Evolutionary conservation across 2,888 invertebrate species (phyloP), one percentile per base, ranked within the genome.

Genomic region (Branchipolynoe longqiensis): DNA sequence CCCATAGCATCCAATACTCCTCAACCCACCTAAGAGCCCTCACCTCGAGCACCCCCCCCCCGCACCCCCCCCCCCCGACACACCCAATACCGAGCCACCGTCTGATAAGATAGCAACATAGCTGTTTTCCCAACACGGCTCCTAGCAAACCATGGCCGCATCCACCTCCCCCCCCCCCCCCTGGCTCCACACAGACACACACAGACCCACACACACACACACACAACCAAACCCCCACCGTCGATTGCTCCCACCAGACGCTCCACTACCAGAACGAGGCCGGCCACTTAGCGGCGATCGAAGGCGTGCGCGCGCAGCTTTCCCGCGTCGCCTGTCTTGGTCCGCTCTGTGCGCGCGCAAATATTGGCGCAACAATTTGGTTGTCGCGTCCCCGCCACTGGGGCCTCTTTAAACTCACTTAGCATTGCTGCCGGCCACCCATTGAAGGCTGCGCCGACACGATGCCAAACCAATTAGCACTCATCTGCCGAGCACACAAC

Each of bases 321-420:
- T n/a, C n/a, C 12, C 73, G 36, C 38, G 38, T n/a, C 12, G 36
- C 38, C 28, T 48, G 41, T 14, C 25, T 1, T 4, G 18, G 18
- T 78, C 48, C 48, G 48, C 48, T 78, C 78, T 78, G 48, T 48
- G 22, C 28, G 48, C 48, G 31, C 31, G 28, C 78, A 78, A 78
- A 78, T 78, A 78, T 78, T 78, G 31, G 78, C 48, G 25, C 18
- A 78, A 48, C 78, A 78, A 78, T 78, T 78, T 78, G 78, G 41
- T 48, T 41, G 31, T 25, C 54, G 78, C 78, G 78, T 6, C 48
- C 41, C 6, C 22, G 31, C 78, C 78, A 78, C 48, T 48, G n/a
- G 31, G n/a, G 78, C 8, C 78, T 78, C 78, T 78, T 78, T 78
- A 78, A n/a, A 28, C 78, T 78, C 78, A 78, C 78, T 78, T 78